A percentile compares a stretch with the other conserved stretches of the same genome.
Conservation (phyloP, 2,888 invertebrate species). For the Eristalinus sepulchralis region DNA sequence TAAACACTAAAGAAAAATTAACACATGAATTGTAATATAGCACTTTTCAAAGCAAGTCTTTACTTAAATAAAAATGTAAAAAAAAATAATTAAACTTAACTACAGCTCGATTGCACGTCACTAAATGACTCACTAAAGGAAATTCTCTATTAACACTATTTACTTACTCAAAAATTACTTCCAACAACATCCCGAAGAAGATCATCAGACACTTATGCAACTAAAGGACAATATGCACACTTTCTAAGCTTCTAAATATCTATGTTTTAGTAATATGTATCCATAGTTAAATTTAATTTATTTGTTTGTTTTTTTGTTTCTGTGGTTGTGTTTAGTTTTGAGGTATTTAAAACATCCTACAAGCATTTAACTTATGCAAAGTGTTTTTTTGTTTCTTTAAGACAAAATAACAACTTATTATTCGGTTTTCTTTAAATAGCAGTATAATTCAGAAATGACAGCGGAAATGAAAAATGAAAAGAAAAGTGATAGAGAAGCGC, state of each 20-base stretch:
- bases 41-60: neutral
- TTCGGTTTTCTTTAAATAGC: slow-evolving; percentile 26
- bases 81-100: neutral
- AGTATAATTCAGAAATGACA: neutral
- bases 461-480: neutral
- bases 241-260: slow-evolving; percentile 65
- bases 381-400: slow-evolving; percentile 1
- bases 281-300: slow-evolving; percentile 13
- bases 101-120: slow-evolving; percentile 47
- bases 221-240: slow-evolving; percentile 67
- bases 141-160: slow-evolving; percentile 26
- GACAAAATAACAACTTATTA: neutral
- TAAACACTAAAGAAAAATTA: neutral
- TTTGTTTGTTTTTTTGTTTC: slow-evolving; percentile 13
- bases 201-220: slow-evolving; percentile 62
- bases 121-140: slow-evolving; percentile 38
- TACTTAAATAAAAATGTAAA: neutral
- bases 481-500: slow-evolving; percentile 19
- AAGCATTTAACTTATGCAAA: slow-evolving; percentile 59
- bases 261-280: slow-evolving; percentile 7
- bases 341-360: slow-evolving; percentile 64
- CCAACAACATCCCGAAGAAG: slow-evolving; percentile 33
- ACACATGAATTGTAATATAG: neutral
- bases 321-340: slow-evolving; percentile 23
- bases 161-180: slow-evolving; percentile 55